Base-by-base conservation (phyloP, 2,113 vertebrate species). In the Tinamus guttatus region DNA sequence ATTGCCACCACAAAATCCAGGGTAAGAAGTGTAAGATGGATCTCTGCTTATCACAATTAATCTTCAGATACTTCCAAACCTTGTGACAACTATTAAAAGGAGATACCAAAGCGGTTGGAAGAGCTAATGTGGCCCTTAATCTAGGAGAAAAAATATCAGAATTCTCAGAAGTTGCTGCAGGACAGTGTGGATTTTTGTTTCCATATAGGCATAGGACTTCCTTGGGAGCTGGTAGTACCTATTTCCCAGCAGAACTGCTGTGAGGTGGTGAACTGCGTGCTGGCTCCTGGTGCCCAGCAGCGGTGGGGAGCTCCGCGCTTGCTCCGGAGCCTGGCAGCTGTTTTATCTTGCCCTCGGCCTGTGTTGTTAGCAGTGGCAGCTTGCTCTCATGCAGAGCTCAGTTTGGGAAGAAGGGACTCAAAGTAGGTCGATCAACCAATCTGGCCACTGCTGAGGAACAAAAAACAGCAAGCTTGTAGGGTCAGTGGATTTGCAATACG, bases 1-100 rank as follows among this genome's bases (percentile, higher is more conserved):
- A 99, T 99, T 73, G 98, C 99, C 92, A 99, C 99, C 24, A 98
- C 99, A 81, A 99, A 99, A 97, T 99, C 99, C 94, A 98, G 99
- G 98, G 99, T 99, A 98, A 98, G 99, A n/a, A 64, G 25, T 85
- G 52, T 1, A 56, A 2, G 81, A 62, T 3, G 5, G 69, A 75
- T 63, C 32, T 94, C 77, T 81, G 51, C 67, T 84, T 92, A 25
- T 34, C 32, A 25, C 1, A 1, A 69, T 63, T 69, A 76, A 40
- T 21, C 59, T 69, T 83, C 36, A 71, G 54, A 4, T 87, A 58
- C 76, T 94, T 60, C 41, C 51, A 88, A 30, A 13, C 18, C 24
- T 88, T 13, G 1, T 81, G 85, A 81, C 69, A 83, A 20, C 52
- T 40, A 41, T 45, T 76, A 36, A 76, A 87, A 70, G 34, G 75